phyloP scores from a whole-genome alignment of 1,140 invertebrate genomes.

The Drosophila bocki region DNA sequence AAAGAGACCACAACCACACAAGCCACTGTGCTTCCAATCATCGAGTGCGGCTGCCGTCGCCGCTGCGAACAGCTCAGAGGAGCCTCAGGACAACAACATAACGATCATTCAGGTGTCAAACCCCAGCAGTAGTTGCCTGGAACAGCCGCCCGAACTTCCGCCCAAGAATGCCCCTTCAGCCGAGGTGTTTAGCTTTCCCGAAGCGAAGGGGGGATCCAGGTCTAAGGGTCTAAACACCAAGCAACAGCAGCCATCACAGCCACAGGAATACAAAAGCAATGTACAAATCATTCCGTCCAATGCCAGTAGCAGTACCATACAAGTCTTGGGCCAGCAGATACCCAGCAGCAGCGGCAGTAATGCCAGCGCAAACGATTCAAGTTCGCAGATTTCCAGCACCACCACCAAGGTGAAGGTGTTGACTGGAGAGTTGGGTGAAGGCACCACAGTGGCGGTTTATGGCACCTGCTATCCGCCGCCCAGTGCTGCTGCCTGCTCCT shows the following conservation, averaged over 20 bases:
- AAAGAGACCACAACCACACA: constrained; percentile 33
- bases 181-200: constrained; percentile 82
- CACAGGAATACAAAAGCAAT: constrained; percentile 82
- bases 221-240: constrained; percentile 29
- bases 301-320: constrained; percentile 68
- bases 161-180: constrained; percentile 54
- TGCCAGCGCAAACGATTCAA: constrained; percentile 62
- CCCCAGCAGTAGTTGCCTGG: constrained; percentile 42
- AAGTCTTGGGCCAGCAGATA: constrained; percentile 61
- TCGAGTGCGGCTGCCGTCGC: constrained; percentile 12
- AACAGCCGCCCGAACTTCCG: constrained; percentile 63
- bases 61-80: constrained; percentile 16
- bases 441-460: constrained; percentile 71
- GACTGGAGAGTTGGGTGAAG: constrained; percentile 47
- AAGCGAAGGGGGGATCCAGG: constrained; percentile 47
- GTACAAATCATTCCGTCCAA: constrained; percentile 85
- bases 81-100: constrained; percentile 74
- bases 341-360: constrained; percentile 36
- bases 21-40: constrained; percentile 26
- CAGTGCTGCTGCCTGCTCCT: constrained; percentile 1
- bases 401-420: constrained; percentile 80
- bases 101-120: constrained; percentile 84
- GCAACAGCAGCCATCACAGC: constrained; percentile 34
- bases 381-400: constrained; percentile 47
- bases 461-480: constrained; percentile 72